Conservation (phyloP, 2,797 vertebrate genomes). For the Lepilemur ruficaudatus region DNA sequence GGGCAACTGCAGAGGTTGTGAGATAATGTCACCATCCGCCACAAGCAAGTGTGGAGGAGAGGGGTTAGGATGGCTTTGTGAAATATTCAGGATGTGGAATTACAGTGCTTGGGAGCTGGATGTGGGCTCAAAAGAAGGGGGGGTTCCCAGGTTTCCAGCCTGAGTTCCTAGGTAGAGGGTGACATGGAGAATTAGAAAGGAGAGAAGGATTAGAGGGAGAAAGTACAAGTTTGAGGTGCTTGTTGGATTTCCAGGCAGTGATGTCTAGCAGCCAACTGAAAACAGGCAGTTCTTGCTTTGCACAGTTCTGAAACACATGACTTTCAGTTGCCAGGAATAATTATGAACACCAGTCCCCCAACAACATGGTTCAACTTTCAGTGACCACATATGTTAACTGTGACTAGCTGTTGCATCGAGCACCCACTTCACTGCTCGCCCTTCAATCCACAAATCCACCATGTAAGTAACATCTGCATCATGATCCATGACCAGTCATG, state of each 20-base stretch:
- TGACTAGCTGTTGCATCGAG: not conserved
- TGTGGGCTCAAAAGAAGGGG: not conserved
- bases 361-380: not conserved
- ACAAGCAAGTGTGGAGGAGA: not conserved
- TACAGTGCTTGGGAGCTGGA: not conserved
- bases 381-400: not conserved
- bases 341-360: not conserved
- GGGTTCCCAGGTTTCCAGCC: not conserved
- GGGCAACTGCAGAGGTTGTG: not conserved
- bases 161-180: not conserved
- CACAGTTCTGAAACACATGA: accelerated
- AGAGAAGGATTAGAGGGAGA: not conserved
- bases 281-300: not conserved
- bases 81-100: not conserved
- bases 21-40: accelerated
- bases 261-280: not conserved
- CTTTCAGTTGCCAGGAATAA: not conserved
- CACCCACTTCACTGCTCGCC: not conserved
- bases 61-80: not conserved
- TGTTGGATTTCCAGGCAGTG: not conserved
- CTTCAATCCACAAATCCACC: not conserved
- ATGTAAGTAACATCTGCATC: not conserved
- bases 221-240: not conserved
- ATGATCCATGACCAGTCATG: not conserved
- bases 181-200: not conserved